A percentile compares a stretch with the other conserved stretches of the same genome.
Conservation (phyloP, 1,140 invertebrate genomes). For the Gryon sp. region DNA sequence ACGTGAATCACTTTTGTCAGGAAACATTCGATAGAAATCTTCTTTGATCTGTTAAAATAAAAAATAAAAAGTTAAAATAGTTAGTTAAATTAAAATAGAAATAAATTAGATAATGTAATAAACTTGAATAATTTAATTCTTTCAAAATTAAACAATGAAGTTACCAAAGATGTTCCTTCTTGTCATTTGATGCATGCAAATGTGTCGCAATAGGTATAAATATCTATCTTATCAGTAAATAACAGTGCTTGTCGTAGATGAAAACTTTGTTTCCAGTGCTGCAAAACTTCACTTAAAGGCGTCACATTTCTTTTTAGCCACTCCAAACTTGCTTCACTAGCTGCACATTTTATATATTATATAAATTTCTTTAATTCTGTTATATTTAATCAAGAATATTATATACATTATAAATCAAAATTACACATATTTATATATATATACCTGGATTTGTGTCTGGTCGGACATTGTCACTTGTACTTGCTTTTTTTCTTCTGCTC, state of each 20-base stretch:
- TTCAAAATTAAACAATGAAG: too few species aligned
- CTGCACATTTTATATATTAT: too few species aligned
- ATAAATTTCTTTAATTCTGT: too few species aligned
- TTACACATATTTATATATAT: too few species aligned
- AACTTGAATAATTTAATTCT: too few species aligned
- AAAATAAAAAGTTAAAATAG: not conserved
- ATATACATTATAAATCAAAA: too few species aligned
- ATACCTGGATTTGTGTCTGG: too few species aligned
- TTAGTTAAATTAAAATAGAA: too few species aligned
- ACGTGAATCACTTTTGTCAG: not conserved
- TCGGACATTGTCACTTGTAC: too few species aligned
- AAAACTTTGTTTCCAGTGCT: not conserved
- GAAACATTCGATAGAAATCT: not conserved
- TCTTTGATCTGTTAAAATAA: conserved; percentile 5
- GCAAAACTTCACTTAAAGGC: not conserved
- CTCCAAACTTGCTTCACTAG: conserved; percentile 3
- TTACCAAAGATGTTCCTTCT: conserved; percentile 3
- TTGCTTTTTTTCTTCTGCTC: conserved; percentile 1
- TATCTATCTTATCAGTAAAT: not conserved
- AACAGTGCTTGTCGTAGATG: not conserved
- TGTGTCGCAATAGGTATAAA: conserved; percentile 2
- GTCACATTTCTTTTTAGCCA: not conserved
- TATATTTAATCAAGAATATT: too few species aligned
- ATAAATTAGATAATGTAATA: too few species aligned
- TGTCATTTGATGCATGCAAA: not conserved